Base-by-base conservation (phyloP, 2,888 invertebrate species). In the Drosophila robusta region DNA sequence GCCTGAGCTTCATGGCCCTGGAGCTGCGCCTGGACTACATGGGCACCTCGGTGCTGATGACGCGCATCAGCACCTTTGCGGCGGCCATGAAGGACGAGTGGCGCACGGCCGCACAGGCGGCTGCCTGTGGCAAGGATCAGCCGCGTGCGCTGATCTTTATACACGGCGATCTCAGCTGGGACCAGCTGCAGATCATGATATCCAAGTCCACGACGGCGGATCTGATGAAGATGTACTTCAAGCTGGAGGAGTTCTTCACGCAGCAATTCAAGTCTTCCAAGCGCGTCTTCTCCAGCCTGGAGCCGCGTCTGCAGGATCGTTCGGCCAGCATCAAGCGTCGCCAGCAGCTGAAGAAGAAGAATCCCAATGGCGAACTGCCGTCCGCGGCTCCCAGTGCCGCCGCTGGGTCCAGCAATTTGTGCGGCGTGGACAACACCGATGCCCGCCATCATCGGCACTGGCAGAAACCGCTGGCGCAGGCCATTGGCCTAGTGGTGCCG, bases 241-340 rank as follows among this genome's bases (percentile, higher is more conserved):
- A 99, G 90, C 94, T 99, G 36, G 98, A 98, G 87, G 98, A 99
- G 93, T 99, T 99, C 93, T 99, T 99, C 93, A 96, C 97, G 70
- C 98, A 98, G 92, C 99, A 99, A 93, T 98, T 99, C 91, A 98
- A 98, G 91, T 98, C 97, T 79, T 97, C 98, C 91, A 98, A 97
- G 91, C 94, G 98, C 2, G 98, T 98, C 4, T 97, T 98, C 91
- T 96, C 96, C 70, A 95, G 95, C 39, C 89, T 95, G 75, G 95
- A 93, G 90, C 94, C 95, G 1, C 93, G 93, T 34, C 72, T 91
- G 12, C 90, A 90, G 52, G 91, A 92, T 55, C 90, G 91, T 34
- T 90, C 85, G 22, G 89, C 90, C 0, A 92, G 92, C 78, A 90
- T 92, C 41, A 91, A 89, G 65, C 87, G 92, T 2, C 89, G 91